phyloP scores from a whole-genome alignment of 30 jellyfish, hydroid and myxozoan species.

The Chironex yamaguchii region DNA sequence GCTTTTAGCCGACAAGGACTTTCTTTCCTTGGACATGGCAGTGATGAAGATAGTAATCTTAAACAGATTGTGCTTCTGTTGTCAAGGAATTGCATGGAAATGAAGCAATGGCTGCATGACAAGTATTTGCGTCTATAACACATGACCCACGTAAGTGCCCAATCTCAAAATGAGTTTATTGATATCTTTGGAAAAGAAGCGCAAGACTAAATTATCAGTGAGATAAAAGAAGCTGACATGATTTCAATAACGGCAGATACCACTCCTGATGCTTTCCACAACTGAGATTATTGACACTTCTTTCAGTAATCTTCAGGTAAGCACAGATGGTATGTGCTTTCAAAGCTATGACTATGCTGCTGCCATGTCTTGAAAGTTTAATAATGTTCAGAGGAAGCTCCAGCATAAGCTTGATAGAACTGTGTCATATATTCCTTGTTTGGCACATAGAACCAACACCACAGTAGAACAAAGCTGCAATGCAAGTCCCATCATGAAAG shows the following conservation, averaged over 20 bases:
- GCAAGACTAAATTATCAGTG: neutral
- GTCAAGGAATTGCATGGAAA: conserved; percentile 48
- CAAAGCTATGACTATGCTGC: conserved; percentile 52
- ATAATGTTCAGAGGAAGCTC: conserved; percentile 35
- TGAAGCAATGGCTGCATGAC: conserved; percentile 15
- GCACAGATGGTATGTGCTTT: neutral
- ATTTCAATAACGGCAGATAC: conserved; percentile 29
- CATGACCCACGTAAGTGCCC: conserved; percentile 9
- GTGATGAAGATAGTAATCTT: conserved; percentile 27
- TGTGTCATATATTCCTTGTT: conserved; percentile 42
- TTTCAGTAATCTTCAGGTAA: neutral
- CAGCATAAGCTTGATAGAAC: conserved; percentile 32
- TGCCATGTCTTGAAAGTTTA: conserved; percentile 56
- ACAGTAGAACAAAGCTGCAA: conserved; percentile 50
- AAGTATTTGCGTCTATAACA: conserved; percentile 4
- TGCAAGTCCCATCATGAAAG: conserved; percentile 46
- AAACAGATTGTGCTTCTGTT: conserved; percentile 18
- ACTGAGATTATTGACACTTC: conserved; percentile 37
- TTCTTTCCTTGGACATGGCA: conserved; percentile 44
- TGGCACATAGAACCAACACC: conserved; percentile 40
- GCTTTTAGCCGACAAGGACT: conserved; percentile 57
- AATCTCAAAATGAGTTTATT: conserved; percentile 38
- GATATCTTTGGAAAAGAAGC: conserved; percentile 25
- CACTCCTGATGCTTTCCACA: conserved; percentile 37
- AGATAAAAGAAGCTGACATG: conserved; percentile 27